Base-by-base conservation (phyloP, 2,888 invertebrate genomes). In the Ariolimax columbianus region DNA sequence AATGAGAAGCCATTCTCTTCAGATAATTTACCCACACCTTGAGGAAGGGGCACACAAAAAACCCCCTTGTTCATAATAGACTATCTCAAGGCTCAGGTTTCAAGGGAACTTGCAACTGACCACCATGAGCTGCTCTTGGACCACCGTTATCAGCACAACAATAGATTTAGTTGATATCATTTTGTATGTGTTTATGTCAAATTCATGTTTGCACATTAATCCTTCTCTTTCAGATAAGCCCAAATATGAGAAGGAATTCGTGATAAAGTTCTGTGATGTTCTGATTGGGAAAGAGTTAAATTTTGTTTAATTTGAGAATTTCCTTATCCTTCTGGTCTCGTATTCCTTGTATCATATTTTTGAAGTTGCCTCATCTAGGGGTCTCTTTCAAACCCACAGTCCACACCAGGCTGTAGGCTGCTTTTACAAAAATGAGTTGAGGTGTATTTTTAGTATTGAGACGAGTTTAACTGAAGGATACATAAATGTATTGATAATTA, bases 71-170 rank as follows among this genome's bases (percentile, higher is more conserved):
- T 33, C 47, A 75, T 2, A 51, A 51, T 33, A 51, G 51, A n/a
- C 36, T 75, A 73, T 75, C 75, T 75, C 75, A 75, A 51, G 75
- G 75, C 51, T 75, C 75, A 51, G 75, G 47, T 51, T 51, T 55
- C 63, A 63, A 59, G 59, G 59, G 23, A 23, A 63, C 30, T 30
- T 63, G 23, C 63, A 63, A 63, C 30, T 63, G 23, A 63, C 4
- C 63, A 11, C 23, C 2, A 63, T n/a, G 63, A 30, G 7, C 63
- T 63, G 23, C 7, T 7, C 30, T 2, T 9, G 63, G n/a, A n/a
- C n/a, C n/a, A 30, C 63, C 3, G 11, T 9, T 55, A 55, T 55
- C 55, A 55, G 3, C 9, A 55, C 59, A n/a, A 63, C 59, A 23
- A 63, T 2, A 14, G 23, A 55, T 17, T 19, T 23, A 23, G 55